Percentiles rank a stretch among this genome's conserved stretches.
Evolutionary conservation across 2,797 vertebrate genomes (phyloP).

Genomic region (Lacerta viridis): DNA sequence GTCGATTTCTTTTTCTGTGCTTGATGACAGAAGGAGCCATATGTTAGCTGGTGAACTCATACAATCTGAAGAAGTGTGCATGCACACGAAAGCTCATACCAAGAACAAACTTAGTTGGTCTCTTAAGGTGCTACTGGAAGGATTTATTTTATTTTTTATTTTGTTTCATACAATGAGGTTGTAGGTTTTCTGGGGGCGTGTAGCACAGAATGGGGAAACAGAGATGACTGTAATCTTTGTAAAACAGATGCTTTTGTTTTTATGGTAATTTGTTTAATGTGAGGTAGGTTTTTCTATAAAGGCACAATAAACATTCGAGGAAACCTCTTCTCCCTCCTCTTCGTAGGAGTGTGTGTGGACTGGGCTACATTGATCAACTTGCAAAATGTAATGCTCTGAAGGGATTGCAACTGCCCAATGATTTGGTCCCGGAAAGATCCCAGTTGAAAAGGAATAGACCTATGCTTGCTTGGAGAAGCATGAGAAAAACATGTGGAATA

Average conservation of each 20-base stretch:
- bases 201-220: not conserved
- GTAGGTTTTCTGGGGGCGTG: not conserved
- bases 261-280: not conserved
- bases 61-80: not conserved
- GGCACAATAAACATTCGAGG: not conserved
- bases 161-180: not conserved
- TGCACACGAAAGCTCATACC: no score
- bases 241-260: not conserved
- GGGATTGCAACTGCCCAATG: no score
- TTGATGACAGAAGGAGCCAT: not conserved
- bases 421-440: no score
- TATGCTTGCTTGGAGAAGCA: no score
- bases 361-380: not conserved
- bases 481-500: no score
- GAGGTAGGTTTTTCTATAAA: not conserved
- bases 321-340: not conserved
- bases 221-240: not conserved
- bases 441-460: no score
- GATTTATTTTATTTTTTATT: no score
- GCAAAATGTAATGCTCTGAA: not conserved
- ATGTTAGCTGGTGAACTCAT: not conserved
- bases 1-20: no score
- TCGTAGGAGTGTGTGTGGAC: not conserved
- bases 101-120: no score
- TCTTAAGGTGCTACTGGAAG: no score